Evolutionary conservation across 2,888 invertebrate species (phyloP), one percentile per base, ranked within the genome.

Genomic region (Flabesymbios commensalis): DNA sequence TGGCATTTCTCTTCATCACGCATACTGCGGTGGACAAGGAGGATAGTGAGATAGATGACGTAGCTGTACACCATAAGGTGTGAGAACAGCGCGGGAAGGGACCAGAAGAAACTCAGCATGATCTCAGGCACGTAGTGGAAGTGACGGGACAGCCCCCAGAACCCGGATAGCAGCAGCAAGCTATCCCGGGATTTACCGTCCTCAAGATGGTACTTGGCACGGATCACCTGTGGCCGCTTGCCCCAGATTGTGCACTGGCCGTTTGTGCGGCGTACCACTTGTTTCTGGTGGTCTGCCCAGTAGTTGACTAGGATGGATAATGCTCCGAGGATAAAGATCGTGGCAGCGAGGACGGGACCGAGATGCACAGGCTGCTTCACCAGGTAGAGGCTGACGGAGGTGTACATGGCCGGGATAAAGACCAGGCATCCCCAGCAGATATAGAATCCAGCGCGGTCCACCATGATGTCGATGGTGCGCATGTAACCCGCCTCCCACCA

Each of bases 51-150:
- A 72, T 84, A 86, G 28, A 85, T 71, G 62, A 84, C 75, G 69
- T 87, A 87, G 1, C 84, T 67, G 71, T 85, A 86, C 2, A 86
- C 85, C 74, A 84, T 79, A 0, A 84, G n/a, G n/a, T n/a, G n/a
- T n/a, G n/a, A n/a, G 49, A 83, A 78, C 28, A 78, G 76, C 3
- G 81, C 83, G 0, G 85, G 83, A 7, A 83, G 67, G 42, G 83
- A 81, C 86, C 87, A 88, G 57, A 78, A 78, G 28, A 86, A 76
- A 3, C 86, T 84, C 1, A 85, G 78, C 22, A 82, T 51, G 22
- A 87, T 74, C 77, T 88, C 88, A 36, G 86, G 85, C 5, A 85
- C 75, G 74, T 88, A 88, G 75, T 88, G 87, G 61, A 87, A 83
- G 74, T 88, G 87, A 10, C 88, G 79, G 3, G 85, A 84, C 5